A percentile compares a stretch with the other conserved stretches of the same genome.
phyloP scores from a whole-genome alignment of 2,888 invertebrate genomes.

The Geophilus truncorum region DNA sequence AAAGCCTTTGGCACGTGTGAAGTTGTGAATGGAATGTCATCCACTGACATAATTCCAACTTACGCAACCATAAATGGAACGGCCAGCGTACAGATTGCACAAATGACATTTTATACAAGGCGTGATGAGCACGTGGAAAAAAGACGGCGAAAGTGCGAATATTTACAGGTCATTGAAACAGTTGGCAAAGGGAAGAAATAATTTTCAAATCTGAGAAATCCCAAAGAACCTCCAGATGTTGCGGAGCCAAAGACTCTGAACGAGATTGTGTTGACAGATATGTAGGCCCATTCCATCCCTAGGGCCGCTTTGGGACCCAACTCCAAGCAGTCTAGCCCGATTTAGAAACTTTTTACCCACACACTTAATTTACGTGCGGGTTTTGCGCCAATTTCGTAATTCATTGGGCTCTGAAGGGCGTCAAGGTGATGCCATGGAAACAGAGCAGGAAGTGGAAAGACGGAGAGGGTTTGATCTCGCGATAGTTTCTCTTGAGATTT shows the following conservation, averaged over 20 bases:
- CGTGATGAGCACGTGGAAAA: neutral
- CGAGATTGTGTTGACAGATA: constrained; percentile 16
- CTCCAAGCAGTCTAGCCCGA: constrained; percentile 3
- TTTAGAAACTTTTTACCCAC: neutral
- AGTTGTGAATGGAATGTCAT: neutral
- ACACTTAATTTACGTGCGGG: neutral
- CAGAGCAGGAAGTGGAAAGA: neutral
- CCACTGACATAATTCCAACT: constrained; percentile 13
- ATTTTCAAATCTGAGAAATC: neutral
- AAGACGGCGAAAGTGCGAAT: neutral
- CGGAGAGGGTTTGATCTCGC: too few species aligned
- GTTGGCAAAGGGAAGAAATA: neutral
- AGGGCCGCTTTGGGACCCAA: neutral
- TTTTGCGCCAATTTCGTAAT: neutral
- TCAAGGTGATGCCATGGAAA: neutral
- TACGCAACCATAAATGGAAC: constrained; percentile 15
- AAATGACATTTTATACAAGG: neutral
- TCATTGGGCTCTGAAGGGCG: neutral
- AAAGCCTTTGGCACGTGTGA: neutral
- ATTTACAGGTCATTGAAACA: constrained; percentile 12
- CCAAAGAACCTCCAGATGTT: neutral
- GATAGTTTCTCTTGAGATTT: too few species aligned
- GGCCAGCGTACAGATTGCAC: neutral
- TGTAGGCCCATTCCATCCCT: neutral
- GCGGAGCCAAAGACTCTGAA: neutral